phyloP scores from a whole-genome alignment of 2,888 invertebrate genomes.

The Phaonia tiefii region DNA sequence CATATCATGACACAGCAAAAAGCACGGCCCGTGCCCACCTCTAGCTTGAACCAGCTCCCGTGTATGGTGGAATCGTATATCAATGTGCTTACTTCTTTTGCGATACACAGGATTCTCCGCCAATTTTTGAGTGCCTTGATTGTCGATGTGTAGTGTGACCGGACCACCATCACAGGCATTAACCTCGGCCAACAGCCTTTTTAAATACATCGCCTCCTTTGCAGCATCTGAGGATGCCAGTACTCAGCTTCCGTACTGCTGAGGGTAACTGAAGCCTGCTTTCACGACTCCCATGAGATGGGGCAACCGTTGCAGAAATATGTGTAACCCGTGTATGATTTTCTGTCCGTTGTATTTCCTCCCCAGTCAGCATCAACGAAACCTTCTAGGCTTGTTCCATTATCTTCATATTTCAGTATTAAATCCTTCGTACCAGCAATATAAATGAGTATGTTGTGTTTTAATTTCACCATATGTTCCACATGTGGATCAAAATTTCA shows the following conservation, averaged over 20 bases:
- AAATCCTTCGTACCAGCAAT: not conserved
- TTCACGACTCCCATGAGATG: conserved; percentile 60
- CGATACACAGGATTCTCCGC: not conserved
- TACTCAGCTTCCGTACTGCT: conserved; percentile 56
- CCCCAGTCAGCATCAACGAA: conserved; percentile 59
- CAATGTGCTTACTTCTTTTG: not conserved
- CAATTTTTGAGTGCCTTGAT: not conserved
- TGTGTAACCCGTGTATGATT: conserved; percentile 54
- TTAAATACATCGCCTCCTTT: no score
- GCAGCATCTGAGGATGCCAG: no score
- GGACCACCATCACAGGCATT: not conserved
- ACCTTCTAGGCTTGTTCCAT: conserved; percentile 16
- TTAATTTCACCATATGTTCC: not conserved
- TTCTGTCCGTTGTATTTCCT: conserved; percentile 36
- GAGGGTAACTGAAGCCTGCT: not conserved
- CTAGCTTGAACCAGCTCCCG: not conserved
- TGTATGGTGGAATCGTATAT: not conserved
- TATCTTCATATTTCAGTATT: not conserved
- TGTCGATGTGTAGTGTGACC: not conserved
- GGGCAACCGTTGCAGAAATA: conserved; percentile 53
- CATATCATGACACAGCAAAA: no score
- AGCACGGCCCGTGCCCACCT: no score
- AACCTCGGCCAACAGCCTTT: not conserved
- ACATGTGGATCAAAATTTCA: conserved; percentile 13
- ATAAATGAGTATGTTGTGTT: not conserved